phyloP scores from a whole-genome alignment of 2,888 invertebrate genomes.

The Choristoneura rosaceana region DNA sequence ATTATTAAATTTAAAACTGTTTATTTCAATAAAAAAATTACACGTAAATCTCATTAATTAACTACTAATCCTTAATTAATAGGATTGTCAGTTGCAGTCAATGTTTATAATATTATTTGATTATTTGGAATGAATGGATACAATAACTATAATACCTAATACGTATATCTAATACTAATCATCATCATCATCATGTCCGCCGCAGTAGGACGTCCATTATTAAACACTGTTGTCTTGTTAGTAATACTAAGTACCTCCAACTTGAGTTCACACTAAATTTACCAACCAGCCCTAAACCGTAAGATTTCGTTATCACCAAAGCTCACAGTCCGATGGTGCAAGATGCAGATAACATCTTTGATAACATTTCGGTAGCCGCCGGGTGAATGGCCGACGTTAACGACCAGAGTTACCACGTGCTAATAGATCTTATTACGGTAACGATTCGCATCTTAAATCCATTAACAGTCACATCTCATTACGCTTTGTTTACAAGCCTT shows the following conservation, averaged over 20 bases:
- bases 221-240: not conserved
- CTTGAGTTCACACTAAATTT: not conserved
- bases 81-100: no score
- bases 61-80: no score
- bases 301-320: slow-evolving; percentile 25
- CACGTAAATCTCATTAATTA: no score
- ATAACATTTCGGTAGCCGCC: slow-evolving; percentile 27
- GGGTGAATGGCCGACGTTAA: slow-evolving; percentile 31
- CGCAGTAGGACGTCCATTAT: no score
- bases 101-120: no score
- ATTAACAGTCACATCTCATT: slow-evolving; percentile 29
- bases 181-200: no score
- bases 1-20: no score
- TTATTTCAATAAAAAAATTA: no score
- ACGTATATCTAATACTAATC: no score
- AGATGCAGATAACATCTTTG: slow-evolving; percentile 14
- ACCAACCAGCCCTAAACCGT: not conserved
- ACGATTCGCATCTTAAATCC: slow-evolving; percentile 12
- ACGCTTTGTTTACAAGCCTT: slow-evolving; percentile 9
- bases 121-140: no score
- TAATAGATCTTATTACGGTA: slow-evolving; percentile 16
- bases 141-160: no score
- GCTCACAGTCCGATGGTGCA: slow-evolving; percentile 25
- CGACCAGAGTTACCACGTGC: slow-evolving; percentile 20
- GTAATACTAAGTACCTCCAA: not conserved